Evolutionary conservation across 2,113 vertebrate species (phyloP), one percentile per base, ranked within the genome.

Genomic region (Salminus brasiliensis): DNA sequence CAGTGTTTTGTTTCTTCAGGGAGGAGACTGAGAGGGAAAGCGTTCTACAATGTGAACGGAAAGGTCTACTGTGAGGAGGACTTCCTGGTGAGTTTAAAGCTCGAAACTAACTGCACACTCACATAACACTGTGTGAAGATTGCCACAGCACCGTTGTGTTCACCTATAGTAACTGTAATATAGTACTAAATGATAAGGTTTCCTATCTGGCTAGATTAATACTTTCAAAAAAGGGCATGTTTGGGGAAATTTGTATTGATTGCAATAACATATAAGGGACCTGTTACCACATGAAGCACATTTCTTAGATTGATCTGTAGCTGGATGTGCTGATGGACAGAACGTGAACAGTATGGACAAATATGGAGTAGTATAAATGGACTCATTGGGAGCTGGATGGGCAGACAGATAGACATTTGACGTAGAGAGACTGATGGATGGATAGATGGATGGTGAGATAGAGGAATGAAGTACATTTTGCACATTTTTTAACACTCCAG

Each of bases 31-130:
- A 94, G 97, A 62, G 98, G 98, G 66, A 99, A 99, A 88, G 97
- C 98, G 0, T 99, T 99, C 93, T 99, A 99, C 93, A 99, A 97
- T 0, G 96, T 98, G 89, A 98, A 95, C 5, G 97, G 97, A 72
- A 98, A 97, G 81, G 97, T 99, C 78, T 99, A 98, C 89, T 99
- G 98, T 83, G 97, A 98, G 88, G 97, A 99, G 89, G 98, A 99
- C 87, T 99, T 98, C 88, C 91, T 99, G 95, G 98, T 99, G 90
- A 95, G 95, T 96, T 76, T 55, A 55, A 25, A 55, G 52, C 8
- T n/a, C 1, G 9, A 0, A 7, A 2, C 5, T n/a, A 21, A 12
- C 47, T 21, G 47, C 47, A 21, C 2, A 21, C 5, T 4, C 9
- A 5, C 36, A 5, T 5, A 39, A 39, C 4, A 4, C 4, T 39